These are phyloP conservation scores for Perca flavescens DNA, from an alignment of 2,113 vertebrate genomes.

Conservation along the genomic window DNA sequence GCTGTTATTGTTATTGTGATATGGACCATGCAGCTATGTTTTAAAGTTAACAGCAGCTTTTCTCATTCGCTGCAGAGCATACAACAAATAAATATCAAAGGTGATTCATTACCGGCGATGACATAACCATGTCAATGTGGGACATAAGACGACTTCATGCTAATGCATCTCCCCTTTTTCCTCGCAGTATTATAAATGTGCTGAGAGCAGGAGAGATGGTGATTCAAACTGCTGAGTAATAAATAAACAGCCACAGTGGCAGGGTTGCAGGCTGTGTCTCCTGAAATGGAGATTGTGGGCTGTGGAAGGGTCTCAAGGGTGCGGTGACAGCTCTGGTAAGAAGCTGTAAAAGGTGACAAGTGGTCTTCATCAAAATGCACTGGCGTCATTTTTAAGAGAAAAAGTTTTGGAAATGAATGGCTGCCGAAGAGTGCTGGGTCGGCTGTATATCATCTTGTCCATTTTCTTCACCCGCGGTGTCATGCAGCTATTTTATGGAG, in stretches of 20 bases:
- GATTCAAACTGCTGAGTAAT: constrained; percentile 41
- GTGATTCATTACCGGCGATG: not conserved
- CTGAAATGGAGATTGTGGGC: constrained; percentile 25
- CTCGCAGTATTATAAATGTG: constrained; percentile 1
- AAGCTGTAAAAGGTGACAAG: constrained; percentile 60
- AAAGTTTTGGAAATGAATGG: constrained; percentile 64
- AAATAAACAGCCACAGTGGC: constrained; percentile 42
- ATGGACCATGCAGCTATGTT: not conserved
- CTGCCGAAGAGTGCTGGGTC: constrained; percentile 41
- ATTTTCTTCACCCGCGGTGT: constrained; percentile 63
- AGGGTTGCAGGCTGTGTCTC: not conserved
- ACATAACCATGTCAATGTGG: not conserved
- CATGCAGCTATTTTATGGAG: constrained; percentile 66
- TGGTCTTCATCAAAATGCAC: constrained; percentile 64
- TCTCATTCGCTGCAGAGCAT: not conserved
- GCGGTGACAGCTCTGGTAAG: constrained; percentile 51
- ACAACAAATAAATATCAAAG: not conserved
- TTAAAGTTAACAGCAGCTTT: not conserved
- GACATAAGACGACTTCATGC: not conserved
- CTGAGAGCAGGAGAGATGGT: not conserved
- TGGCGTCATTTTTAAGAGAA: constrained; percentile 50
- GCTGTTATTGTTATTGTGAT: not conserved
- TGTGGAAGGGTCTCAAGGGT: constrained; percentile 23
- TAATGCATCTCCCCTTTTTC: not conserved
- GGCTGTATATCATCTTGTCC: constrained; percentile 66